Evolutionary conservation across 1,140 invertebrate genomes (phyloP).

Genomic region (Antheraea pernyi): DNA sequence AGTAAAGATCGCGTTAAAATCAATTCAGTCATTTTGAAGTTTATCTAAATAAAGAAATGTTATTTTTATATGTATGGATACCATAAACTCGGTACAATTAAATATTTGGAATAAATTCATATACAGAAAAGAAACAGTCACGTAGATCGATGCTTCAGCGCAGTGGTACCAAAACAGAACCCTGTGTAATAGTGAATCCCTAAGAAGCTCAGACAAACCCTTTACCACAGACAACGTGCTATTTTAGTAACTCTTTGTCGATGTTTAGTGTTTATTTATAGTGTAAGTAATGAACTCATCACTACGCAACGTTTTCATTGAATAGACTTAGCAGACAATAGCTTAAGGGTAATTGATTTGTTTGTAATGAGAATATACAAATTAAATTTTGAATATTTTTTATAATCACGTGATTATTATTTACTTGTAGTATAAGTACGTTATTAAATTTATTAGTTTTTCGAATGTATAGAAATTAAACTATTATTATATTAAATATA

Average conservation of each 20-base stretch:
- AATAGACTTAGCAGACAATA: background rate
- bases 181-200: background rate
- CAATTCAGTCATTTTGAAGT: no score
- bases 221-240: slow-evolving; percentile 29
- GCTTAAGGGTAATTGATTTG: background rate
- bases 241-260: slow-evolving; percentile 33
- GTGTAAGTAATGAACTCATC: slow-evolving; percentile 32
- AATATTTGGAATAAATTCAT: no score
- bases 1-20: no score
- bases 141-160: background rate
- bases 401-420: no score
- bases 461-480: no score
- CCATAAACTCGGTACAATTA: no score
- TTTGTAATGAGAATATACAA: background rate
- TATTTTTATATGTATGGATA: no score
- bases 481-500: no score
- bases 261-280: slow-evolving; percentile 37
- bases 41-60: no score
- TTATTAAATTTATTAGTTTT: no score
- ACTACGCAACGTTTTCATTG: slow-evolving; percentile 16
- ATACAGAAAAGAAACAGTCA: background rate
- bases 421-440: no score
- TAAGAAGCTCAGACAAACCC: background rate
- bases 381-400: no score
- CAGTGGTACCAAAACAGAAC: background rate